phyloP scores from a whole-genome alignment of 2,113 vertebrate genomes.

The Mormyrus iriodes region DNA sequence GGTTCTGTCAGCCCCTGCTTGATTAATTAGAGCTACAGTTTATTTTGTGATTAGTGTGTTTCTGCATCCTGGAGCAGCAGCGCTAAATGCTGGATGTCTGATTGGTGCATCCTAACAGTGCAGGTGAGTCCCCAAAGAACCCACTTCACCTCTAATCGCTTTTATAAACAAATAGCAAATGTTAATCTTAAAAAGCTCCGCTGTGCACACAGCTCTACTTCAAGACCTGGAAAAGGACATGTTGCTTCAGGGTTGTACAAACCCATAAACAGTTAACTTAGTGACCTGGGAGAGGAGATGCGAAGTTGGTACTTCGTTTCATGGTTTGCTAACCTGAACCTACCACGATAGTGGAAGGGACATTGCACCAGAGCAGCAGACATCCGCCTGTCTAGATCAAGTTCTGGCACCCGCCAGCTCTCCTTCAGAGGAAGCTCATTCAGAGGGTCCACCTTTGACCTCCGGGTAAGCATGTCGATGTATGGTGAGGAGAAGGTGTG shows the following conservation, averaged over 20 bases:
- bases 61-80: not conserved
- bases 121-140: not conserved
- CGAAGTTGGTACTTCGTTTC: not conserved
- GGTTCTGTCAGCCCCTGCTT: not conserved
- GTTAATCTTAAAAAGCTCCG: not conserved
- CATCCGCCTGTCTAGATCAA: conserved; percentile 53
- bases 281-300: not conserved
- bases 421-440: conserved; percentile 43
- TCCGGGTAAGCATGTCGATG: conserved; percentile 51
- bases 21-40: not conserved
- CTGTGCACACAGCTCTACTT: not conserved
- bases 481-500: conserved; percentile 54
- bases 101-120: not conserved
- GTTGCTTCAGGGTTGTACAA: not conserved
- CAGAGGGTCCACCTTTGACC: conserved; percentile 55
- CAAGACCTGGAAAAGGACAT: not conserved
- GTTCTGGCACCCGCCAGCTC: conserved; percentile 49
- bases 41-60: not conserved
- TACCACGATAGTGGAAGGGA: conserved; percentile 38
- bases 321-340: not conserved
- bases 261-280: not conserved
- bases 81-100: not conserved
- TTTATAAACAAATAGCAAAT: not conserved
- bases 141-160: not conserved
- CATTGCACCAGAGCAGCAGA: conserved; percentile 51